These are phyloP conservation scores for Bombylius major DNA, from an alignment of 2,888 invertebrate species.

Conservation along the genomic window DNA sequence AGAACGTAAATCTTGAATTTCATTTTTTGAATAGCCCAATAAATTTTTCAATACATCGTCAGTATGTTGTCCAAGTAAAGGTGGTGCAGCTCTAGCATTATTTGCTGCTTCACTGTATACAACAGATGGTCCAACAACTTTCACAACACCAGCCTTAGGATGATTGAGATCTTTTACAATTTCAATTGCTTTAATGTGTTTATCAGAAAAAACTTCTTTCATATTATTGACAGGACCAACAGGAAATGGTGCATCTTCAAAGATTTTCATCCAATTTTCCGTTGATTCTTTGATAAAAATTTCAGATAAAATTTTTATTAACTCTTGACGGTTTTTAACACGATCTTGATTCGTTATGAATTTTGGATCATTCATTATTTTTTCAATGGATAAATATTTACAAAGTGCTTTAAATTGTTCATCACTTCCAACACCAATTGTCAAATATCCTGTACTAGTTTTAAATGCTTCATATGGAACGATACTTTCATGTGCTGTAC, in stretches of 20 bases:
- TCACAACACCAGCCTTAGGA: conserved; percentile 54
- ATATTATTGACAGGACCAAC: conserved; percentile 84
- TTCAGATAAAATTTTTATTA: conserved; percentile 49
- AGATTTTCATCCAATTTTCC: conserved; percentile 58
- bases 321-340: conserved; percentile 59
- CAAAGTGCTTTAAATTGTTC: conserved; percentile 65
- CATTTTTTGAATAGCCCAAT: conserved; percentile 47
- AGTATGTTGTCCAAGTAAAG: conserved; percentile 80
- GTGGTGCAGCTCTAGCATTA: conserved; percentile 60
- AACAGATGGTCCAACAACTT: conserved; percentile 78
- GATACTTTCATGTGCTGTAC: conserved; percentile 88
- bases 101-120: conserved; percentile 62
- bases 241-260: conserved; percentile 67
- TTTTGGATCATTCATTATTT: conserved; percentile 48
- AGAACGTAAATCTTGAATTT: conserved; percentile 39
- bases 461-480: conserved; percentile 89
- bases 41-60: conserved; percentile 54
- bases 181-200: conserved; percentile 63
- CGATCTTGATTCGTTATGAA: conserved; percentile 61
- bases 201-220: conserved; percentile 74
- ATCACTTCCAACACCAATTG: conserved; percentile 80
- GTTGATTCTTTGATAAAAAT: conserved; percentile 52
- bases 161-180: conserved; percentile 61
- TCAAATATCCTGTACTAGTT: conserved; percentile 70
- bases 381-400: conserved; percentile 43